Conservation (phyloP, 2,888 invertebrate species). For the Cheilosia vernalis region DNA sequence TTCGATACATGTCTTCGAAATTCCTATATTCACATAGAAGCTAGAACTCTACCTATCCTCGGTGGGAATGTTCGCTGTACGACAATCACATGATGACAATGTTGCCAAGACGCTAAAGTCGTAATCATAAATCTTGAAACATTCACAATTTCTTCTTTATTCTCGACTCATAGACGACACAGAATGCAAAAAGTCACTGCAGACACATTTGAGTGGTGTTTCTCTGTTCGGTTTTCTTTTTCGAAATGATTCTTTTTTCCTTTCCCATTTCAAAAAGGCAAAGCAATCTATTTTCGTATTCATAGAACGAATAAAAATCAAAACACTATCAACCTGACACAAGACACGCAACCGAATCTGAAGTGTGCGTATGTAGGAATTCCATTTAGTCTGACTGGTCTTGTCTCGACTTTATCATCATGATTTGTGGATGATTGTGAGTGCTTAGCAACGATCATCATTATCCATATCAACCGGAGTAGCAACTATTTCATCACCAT, state of each 20-base stretch:
- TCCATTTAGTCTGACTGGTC: slow-evolving; percentile 62
- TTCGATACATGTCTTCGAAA: background rate
- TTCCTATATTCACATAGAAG: background rate
- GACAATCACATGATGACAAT: background rate
- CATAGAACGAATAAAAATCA: slow-evolving; percentile 64
- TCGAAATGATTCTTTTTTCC: slow-evolving; percentile 10
- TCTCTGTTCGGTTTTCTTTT: slow-evolving; percentile 18
- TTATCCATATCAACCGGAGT: slow-evolving; percentile 36
- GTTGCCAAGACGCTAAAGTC: background rate
- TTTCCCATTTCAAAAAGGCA: slow-evolving; percentile 20
- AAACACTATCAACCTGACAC: slow-evolving; percentile 68
- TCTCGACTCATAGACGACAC: slow-evolving; percentile 11
- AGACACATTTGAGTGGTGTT: slow-evolving; percentile 44
- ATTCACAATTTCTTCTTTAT: slow-evolving; percentile 15
- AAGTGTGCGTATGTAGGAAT: slow-evolving; percentile 54
- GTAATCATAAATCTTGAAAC: slow-evolving; percentile 3
- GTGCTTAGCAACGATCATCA: slow-evolving; percentile 32
- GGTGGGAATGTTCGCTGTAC: background rate
- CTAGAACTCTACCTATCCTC: no score
- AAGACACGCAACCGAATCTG: slow-evolving; percentile 54
- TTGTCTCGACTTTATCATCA: slow-evolving; percentile 58
- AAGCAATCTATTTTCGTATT: slow-evolving; percentile 55
- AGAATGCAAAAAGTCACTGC: slow-evolving; percentile 34
- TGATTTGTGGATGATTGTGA: slow-evolving; percentile 43
- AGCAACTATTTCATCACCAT: slow-evolving; percentile 28